A percentile compares a stretch with the other conserved stretches of the same genome.
Conservation (phyloP, 92 coral and sea anemone genomes). For the Umimayanthus kanabou region DNA sequence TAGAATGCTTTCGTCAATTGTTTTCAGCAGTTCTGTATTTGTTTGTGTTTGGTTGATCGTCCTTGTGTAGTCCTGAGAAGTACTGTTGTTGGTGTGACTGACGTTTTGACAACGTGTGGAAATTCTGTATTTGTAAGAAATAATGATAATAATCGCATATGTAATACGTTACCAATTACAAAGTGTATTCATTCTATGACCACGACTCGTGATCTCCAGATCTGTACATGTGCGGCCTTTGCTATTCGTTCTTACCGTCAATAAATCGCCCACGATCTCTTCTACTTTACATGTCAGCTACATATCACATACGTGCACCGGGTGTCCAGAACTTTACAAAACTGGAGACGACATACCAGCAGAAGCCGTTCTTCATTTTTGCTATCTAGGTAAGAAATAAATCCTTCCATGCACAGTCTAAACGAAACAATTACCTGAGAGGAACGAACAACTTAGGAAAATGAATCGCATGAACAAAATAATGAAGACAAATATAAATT, state of each 20-base stretch:
- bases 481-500: too few species aligned
- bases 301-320: constrained; percentile 63
- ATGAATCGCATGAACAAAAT: neutral
- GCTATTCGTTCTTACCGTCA: neutral
- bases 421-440: neutral
- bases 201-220: neutral
- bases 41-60: too few species aligned
- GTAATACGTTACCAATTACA: too few species aligned
- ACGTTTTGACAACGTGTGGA: too few species aligned
- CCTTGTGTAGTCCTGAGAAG: too few species aligned
- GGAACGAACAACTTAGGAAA: neutral
- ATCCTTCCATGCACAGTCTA: neutral
- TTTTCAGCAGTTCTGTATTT: too few species aligned
- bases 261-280: neutral
- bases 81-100: too few species aligned
- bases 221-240: neutral
- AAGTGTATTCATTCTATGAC: neutral
- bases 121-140: too few species aligned
- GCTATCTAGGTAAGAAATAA: constrained; percentile 64
- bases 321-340: constrained; percentile 70
- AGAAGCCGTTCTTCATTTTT: constrained; percentile 79
- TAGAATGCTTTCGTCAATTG: too few species aligned
- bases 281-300: constrained; percentile 51
- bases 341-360: constrained; percentile 83
- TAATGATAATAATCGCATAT: too few species aligned